Evolutionary conservation across 2,113 vertebrate species (phyloP).

Genomic region (Athene noctua): DNA sequence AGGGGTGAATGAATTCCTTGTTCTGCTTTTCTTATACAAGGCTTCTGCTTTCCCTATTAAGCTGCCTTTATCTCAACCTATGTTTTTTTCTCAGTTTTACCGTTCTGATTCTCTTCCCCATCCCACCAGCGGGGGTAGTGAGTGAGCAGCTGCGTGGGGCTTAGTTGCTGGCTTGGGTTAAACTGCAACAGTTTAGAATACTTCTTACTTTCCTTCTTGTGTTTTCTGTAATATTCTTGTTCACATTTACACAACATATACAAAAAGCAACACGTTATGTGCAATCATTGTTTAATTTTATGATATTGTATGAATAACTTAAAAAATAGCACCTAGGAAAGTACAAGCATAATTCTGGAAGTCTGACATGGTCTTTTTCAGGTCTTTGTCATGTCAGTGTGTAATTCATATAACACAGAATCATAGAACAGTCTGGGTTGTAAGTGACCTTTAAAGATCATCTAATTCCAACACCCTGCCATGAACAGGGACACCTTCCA

Average conservation of each 20-base stretch:
- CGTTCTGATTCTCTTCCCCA: not conserved
- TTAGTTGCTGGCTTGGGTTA: not conserved
- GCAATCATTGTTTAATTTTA: not conserved
- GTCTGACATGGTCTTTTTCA: not conserved
- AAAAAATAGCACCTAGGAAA: not conserved
- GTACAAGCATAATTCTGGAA: not conserved
- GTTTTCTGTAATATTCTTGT: not conserved
- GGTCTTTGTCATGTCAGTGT: not conserved
- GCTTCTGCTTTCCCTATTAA: not conserved
- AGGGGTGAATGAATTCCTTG: not conserved
- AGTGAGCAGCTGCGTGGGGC: not conserved
- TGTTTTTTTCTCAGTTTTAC: not conserved
- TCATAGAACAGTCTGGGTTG: not conserved
- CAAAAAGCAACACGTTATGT: not conserved
- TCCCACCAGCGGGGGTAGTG: no score
- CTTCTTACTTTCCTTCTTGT: not conserved
- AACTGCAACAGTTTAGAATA: not conserved
- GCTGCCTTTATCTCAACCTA: not conserved
- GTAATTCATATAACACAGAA: not conserved
- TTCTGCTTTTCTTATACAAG: not conserved
- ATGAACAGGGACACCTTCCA: not conserved
- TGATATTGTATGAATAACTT: not conserved
- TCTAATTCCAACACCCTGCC: not conserved
- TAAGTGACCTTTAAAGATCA: not conserved
- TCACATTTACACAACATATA: not conserved